Conservation (phyloP, 2,888 invertebrate genomes). For the Synanthedon vespiformis region DNA sequence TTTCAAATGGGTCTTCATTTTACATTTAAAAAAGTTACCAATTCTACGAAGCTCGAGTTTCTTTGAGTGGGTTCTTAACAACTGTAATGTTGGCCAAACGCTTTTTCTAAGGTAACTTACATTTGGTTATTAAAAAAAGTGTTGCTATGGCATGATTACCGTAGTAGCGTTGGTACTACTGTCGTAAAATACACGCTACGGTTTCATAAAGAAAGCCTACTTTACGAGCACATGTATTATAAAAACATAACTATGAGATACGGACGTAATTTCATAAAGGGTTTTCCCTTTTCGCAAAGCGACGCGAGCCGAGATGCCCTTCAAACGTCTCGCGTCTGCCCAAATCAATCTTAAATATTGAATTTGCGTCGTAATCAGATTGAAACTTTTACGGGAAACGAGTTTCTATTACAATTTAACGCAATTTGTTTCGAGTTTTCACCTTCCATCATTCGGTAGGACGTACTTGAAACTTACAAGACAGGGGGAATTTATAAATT, state of each 20-base stretch:
- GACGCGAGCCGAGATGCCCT: constrained; percentile 26
- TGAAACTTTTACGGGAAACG: constrained; percentile 65
- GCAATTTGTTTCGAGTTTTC: constrained; percentile 65
- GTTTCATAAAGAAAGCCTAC: no score
- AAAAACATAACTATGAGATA: neutral
- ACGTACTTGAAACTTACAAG: constrained; percentile 36
- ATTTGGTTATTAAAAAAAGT: no score
- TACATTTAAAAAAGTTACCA: no score
- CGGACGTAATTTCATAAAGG: neutral
- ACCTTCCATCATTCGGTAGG: constrained; percentile 39
- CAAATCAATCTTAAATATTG: constrained; percentile 70
- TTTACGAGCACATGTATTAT: no score
- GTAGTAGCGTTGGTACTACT: no score
- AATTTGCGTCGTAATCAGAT: constrained; percentile 66
- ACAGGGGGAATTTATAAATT: constrained; percentile 38
- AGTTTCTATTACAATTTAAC: constrained; percentile 68
- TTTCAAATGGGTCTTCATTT: no score
- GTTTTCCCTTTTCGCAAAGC: constrained; percentile 11
- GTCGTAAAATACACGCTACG: no score
- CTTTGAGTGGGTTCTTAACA: no score
- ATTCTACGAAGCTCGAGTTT: no score
- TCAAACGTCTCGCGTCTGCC: constrained; percentile 60
- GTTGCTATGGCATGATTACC: no score
- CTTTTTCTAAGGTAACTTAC: no score
- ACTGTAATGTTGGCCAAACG: no score